Evolutionary conservation across 2,797 vertebrate species (phyloP), one percentile per base, ranked within the genome.

Genomic region (Ctenosaura bakeri): DNA sequence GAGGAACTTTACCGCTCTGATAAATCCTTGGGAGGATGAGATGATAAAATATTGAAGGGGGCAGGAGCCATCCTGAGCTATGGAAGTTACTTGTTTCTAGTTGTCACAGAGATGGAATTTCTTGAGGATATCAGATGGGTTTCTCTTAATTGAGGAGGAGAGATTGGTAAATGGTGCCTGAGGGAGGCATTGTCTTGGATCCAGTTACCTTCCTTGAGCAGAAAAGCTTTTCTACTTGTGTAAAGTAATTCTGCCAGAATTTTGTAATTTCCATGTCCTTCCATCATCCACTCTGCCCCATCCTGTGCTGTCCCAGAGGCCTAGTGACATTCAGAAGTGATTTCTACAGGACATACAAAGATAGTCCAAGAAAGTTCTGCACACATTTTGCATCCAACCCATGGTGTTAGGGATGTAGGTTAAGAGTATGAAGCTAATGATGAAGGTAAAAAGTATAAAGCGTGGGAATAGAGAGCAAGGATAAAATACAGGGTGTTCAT

Each of bases 41-140:
- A 77, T 46, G 73, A 66, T 77, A 54, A 79, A 5, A 22, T 79
- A 50, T 52, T 50, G 29, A 0, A 3, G 1, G 22, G 42, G 76
- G 24, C 2, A 13, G n/a, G 35, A 0, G 0, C 0, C n/a, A 56
- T 59, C 1, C 86, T 79, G 71, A 76, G 1, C 88, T 38, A 89
- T 10, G 1, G 1, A n/a, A 0, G 0, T 0, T 0, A 83, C 82
- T 3, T 16, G 1, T 13, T 76, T 87, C 71, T 91, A 74, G 8
- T 29, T 56, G 1, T 38, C 12, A 24, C 22, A 66, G 64, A 18
- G 16, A 26, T 54, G 10, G 18, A 83, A 32, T 62, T 71, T 50
- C n/a, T 87, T 35, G 18, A 38, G 10, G 5, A 29, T 24, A 52
- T 69, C 29, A 6, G 1, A 38, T 6, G 8, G 14, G 9, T 32